Conservation (phyloP, 2,113 vertebrate species). For the Charina bottae region DNA sequence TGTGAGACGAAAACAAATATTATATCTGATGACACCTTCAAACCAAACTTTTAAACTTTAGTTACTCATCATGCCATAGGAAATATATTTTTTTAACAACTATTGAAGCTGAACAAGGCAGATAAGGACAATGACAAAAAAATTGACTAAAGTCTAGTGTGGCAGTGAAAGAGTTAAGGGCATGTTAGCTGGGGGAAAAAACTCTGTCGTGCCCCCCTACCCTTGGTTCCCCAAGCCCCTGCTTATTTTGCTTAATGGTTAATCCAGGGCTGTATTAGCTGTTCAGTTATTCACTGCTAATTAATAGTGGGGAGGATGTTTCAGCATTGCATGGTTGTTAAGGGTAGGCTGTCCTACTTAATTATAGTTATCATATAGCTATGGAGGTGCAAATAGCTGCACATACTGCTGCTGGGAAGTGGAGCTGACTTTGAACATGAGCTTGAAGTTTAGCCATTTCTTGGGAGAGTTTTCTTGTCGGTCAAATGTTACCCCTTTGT, state of each 20-base stretch:
- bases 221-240: not conserved
- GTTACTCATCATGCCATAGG: not conserved
- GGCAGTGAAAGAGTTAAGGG: not conserved
- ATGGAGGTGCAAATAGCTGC: not conserved
- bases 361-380: not conserved
- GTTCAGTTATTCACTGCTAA: not conserved
- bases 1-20: not conserved
- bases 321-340: not conserved
- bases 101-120: not conserved
- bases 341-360: not conserved
- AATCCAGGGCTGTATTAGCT: not conserved
- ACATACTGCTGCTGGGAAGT: not conserved
- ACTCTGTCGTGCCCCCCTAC: not conserved
- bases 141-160: not conserved
- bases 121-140: not conserved
- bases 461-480: no score
- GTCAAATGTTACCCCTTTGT: no score
- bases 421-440: no score
- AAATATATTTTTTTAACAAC: not conserved
- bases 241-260: not conserved
- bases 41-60: not conserved
- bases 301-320: not conserved
- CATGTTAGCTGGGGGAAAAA: not conserved
- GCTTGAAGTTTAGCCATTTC: no score
- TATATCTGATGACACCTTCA: not conserved